phyloP scores from a whole-genome alignment of 1,140 invertebrate genomes.

The Aphaenogaster ashmeadi region DNA sequence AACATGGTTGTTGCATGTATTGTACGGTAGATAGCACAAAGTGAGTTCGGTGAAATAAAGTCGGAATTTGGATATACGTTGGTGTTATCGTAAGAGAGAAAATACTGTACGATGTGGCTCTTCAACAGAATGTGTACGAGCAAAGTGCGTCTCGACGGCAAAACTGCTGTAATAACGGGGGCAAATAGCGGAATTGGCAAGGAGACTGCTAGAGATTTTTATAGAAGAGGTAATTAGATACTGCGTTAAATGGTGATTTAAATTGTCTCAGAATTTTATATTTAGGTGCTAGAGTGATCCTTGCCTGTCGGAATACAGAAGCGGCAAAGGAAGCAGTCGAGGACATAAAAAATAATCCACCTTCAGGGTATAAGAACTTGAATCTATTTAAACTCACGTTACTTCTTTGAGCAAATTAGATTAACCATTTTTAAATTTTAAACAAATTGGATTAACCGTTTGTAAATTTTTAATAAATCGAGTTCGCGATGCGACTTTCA shows the following conservation, averaged over 20 bases:
- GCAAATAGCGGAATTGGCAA: constrained; percentile 97
- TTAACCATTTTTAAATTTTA: neutral
- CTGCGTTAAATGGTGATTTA: neutral
- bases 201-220: constrained; percentile 93
- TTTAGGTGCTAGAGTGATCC: constrained; percentile 88
- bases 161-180: constrained; percentile 94
- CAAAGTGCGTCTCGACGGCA: constrained; percentile 89
- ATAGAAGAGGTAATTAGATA: constrained; percentile 88
- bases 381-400: too few relatives aligned
- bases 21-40: neutral
- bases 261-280: constrained; percentile 18
- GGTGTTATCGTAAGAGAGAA: neutral
- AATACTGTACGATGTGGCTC: neutral
- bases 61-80: neutral
- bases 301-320: constrained; percentile 89
- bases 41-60: neutral
- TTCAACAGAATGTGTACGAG: constrained; percentile 85
- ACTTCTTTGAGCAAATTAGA: too few relatives aligned
- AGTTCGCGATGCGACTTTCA: neutral
- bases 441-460: neutral
- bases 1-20: neutral
- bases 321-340: constrained; percentile 82
- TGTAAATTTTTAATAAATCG: neutral
- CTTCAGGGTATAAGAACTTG: constrained; percentile 22
- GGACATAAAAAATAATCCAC: constrained; percentile 66